Evolutionary conservation across 2,113 vertebrate genomes (phyloP), one percentile per base, ranked within the genome.

Genomic region (Probosciger aterrimus): DNA sequence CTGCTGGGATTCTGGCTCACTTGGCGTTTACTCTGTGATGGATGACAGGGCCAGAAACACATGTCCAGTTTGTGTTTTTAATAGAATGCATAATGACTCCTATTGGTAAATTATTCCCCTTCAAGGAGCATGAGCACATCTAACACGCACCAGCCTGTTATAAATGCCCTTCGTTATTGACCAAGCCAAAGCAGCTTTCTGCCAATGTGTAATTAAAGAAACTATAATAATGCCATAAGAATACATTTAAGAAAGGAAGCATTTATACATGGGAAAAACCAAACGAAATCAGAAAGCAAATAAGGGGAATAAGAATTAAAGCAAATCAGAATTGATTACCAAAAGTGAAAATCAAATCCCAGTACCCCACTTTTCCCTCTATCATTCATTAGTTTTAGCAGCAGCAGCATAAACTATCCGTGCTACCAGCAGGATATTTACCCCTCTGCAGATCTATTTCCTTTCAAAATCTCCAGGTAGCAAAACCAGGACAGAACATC

Each of bases 81-180:
- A 96, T 52, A 74, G 92, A 93, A 97, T 94, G 93, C 89, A 81
- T 96, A 93, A 96, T 87, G 96, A 92, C 89, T 82, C 28, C 17
- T 44, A 82, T 69, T 77, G 94, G 93, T 94, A 90, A 97, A 96
- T 94, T 90, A 96, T 92, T 96, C 88, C 92, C 62, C 96, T 96
- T 93, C 79, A 60, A 95, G 93, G 92, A 96, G 71, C 79, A 64
- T 5, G 2, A 95, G 80, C 70, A 85, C 71, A 52, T 91, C 82
- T 96, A 77, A 73, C 90, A 90, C 2, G 16, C 89, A 94, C 74
- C 96, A 95, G 70, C 20, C 35, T 1, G 0, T 85, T 94, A 94
- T 46, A 97, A 93, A 96, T 74, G 79, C 39, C 85, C 93, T 89
- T 86, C 0, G 0, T 80, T 91, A 92, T 17, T 90, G 95, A 95